These are phyloP conservation scores for Druon quercuslanigerum DNA, from an alignment of 1,140 invertebrate species.

Conservation along the genomic window DNA sequence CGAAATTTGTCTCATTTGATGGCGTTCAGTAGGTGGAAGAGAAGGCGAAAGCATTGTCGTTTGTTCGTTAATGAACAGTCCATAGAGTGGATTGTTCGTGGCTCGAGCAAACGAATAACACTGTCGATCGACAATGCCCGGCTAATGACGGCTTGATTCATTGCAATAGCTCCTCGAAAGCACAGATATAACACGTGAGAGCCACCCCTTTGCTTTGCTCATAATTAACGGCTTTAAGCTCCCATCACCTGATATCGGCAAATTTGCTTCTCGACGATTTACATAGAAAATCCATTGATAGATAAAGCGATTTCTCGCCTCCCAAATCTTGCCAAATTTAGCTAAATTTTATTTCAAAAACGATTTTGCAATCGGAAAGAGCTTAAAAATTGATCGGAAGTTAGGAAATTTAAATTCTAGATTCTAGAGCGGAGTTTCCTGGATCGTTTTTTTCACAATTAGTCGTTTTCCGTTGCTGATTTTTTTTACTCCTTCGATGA, in stretches of 20 bases:
- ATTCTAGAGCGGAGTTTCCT: no score
- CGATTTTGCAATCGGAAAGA: not conserved
- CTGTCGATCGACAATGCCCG: constrained; percentile 20
- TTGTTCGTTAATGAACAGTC: constrained; percentile 12
- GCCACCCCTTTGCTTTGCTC: not conserved
- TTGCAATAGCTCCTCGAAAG: constrained; percentile 11
- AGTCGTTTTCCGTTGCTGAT: no score
- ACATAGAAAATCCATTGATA: not conserved
- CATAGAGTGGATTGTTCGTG: constrained; percentile 9
- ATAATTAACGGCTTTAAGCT: constrained; percentile 27
- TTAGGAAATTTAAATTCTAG: no score
- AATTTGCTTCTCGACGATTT: not conserved
- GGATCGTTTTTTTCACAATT: no score
- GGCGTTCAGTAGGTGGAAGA: no score
- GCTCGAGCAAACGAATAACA: constrained; percentile 13
- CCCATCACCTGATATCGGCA: constrained; percentile 26
- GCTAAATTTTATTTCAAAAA: not conserved
- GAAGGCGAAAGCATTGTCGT: not conserved
- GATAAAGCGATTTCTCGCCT: not conserved
- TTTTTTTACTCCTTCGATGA: no score
- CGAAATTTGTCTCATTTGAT: no score
- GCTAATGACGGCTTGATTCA: constrained; percentile 30
- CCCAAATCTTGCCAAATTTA: not conserved
- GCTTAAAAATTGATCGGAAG: no score
- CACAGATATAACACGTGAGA: constrained; percentile 5